Evolutionary conservation across 2,113 vertebrate species (phyloP).

Genomic region (Myotis brandtii): DNA sequence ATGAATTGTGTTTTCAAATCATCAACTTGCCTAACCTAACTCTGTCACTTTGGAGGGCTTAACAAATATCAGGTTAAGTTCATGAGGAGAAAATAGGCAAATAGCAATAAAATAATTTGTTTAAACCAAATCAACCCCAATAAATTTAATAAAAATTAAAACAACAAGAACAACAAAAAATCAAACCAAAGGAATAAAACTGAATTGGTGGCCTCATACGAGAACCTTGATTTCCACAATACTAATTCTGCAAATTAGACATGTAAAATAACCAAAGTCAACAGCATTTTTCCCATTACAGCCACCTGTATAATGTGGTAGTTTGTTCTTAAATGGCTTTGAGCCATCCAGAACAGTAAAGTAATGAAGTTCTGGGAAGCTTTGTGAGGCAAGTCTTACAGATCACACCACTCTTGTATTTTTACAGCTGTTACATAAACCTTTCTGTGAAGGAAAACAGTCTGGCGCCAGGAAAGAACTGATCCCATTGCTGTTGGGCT

Average conservation of each 20-base stretch:
- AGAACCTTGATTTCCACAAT: background rate
- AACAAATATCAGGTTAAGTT: background rate
- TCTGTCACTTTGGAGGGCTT: constrained; percentile 26
- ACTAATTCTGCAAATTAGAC: constrained; percentile 40
- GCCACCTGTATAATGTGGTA: background rate
- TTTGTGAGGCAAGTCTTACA: background rate
- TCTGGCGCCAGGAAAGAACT: constrained; percentile 10
- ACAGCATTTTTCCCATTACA: background rate
- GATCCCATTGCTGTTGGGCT: background rate
- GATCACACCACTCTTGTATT: background rate
- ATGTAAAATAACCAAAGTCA: constrained; percentile 40
- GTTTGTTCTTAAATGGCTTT: background rate
- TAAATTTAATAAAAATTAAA: background rate
- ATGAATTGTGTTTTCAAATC: background rate
- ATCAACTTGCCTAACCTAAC: background rate
- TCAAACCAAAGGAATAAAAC: background rate
- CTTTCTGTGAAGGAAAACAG: background rate
- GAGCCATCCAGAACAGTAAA: background rate
- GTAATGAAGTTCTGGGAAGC: background rate
- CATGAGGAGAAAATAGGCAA: background rate
- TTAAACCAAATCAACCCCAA: constrained; percentile 14
- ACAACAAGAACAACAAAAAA: background rate
- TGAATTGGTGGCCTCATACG: background rate
- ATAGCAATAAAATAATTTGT: background rate
- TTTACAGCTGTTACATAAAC: constrained; percentile 23